Evolutionary conservation across 2,888 invertebrate genomes (phyloP), one percentile per base, ranked within the genome.

Genomic region (Elmis aenea): DNA sequence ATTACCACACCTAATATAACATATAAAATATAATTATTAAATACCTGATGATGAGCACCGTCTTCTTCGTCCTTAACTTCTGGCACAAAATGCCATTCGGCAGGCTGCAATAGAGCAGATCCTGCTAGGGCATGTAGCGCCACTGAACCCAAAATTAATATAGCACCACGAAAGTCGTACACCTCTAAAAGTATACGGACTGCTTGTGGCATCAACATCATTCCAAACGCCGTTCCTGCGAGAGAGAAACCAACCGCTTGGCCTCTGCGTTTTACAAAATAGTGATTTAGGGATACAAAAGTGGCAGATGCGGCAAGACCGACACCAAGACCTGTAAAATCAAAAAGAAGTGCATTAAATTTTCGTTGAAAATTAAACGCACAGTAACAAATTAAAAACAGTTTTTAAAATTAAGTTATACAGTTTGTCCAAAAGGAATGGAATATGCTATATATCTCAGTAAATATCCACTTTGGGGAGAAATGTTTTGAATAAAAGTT

Each of bases 221-320:
- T 77, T 2, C 85, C 86, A 51, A 86, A 73, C 3, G 85, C 84
- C 0, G 85, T 85, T 0, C 86, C 86, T 1, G 85, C 85, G 76
- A 86, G 81, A 0, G 85, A 85, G 13, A 85, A 69, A 0, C 86
- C 86, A 4, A 86, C 83, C 1, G 86, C 86, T 61, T 85, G 85
- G 0, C 86, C 85, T 12, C 86, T 76, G 60, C 81, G 81, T 61
- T 81, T 79, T 9, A 79, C 74, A 59, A 86, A 86, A 60, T 82
- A 86, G 56, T 84, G 81, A 64, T 85, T 86, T 2, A 86, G 67
- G 0, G 86, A 83, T 5, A 87, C 85, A 62, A 87, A 85, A 0
- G 85, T 81, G 8, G 85, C 81, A 8, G 86, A 78, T 9, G 83
- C 80, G 1, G 85, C 82, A 16, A 87, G 70, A 5, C 86, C 86